phyloP scores from a whole-genome alignment of 2,113 vertebrate genomes.

The Anas platyrhynchos region DNA sequence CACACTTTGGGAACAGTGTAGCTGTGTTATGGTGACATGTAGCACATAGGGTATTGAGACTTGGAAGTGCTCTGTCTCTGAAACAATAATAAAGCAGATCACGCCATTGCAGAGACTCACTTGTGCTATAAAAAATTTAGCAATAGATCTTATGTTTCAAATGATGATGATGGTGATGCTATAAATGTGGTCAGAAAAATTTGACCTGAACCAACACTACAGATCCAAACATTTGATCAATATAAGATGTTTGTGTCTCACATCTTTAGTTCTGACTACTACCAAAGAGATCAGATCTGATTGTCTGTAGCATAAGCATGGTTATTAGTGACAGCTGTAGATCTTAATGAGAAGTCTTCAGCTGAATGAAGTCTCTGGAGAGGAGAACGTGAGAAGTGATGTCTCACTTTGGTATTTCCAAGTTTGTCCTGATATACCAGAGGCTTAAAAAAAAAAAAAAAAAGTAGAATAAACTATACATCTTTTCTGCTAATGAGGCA shows the following conservation, averaged over 20 bases:
- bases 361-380: background rate
- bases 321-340: background rate
- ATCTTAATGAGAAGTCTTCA: background rate
- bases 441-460: background rate
- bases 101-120: background rate
- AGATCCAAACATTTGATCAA: background rate
- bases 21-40: background rate
- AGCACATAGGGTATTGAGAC: background rate
- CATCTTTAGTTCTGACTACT: rapidly evolving
- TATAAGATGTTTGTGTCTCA: background rate
- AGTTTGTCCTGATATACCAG: background rate
- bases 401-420: background rate
- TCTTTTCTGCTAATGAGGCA: background rate
- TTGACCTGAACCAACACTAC: background rate
- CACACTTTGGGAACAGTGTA: background rate
- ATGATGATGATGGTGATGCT: background rate
- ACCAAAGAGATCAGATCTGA: background rate
- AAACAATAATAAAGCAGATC: background rate
- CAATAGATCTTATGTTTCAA: background rate
- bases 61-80: background rate
- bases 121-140: background rate
- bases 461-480: background rate
- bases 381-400: background rate
- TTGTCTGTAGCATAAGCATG: background rate
- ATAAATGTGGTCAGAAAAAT: background rate